Percentiles rank a stretch among this genome's conserved stretches.
Conservation (phyloP, 2,113 vertebrate species). For the Nerophis lumbriciformis region DNA sequence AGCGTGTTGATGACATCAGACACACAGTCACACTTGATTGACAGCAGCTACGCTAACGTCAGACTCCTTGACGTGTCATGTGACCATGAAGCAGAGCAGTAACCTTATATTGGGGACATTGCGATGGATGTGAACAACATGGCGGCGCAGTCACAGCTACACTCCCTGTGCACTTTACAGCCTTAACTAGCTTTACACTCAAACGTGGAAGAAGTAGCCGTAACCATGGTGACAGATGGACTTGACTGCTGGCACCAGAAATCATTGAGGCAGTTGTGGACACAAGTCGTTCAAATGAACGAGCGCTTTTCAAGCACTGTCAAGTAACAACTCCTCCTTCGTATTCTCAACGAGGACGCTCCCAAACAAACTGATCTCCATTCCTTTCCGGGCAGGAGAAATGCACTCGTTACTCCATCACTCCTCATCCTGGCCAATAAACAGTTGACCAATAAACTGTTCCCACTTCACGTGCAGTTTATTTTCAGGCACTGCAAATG, state of each 20-base stretch:
- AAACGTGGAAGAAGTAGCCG: slow-evolving; percentile 7
- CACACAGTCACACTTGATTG: too few species aligned
- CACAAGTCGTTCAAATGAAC: neutral
- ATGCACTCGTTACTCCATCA: neutral
- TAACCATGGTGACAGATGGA: slow-evolving; percentile 34
- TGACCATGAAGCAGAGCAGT: neutral
- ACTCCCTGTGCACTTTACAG: slow-evolving; percentile 10
- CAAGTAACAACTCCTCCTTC: neutral
- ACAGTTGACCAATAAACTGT: neutral
- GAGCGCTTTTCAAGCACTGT: neutral
- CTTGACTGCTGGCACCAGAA: neutral
- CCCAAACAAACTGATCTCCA: slow-evolving; percentile 36
- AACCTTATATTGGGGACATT: slow-evolving; percentile 4
- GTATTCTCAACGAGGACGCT: slow-evolving; percentile 7
- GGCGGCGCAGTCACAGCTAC: too few species aligned
- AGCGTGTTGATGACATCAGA: too few species aligned
- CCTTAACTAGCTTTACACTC: slow-evolving; percentile 29
- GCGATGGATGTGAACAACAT: too few species aligned
- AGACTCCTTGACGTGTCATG: neutral
- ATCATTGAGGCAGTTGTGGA: slow-evolving; percentile 5
- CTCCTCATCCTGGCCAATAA: slow-evolving; percentile 1
- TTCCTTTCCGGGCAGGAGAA: neutral
- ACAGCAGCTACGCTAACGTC: neutral
- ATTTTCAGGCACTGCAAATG: slow-evolving; percentile 2
- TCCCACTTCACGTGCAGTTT: slow-evolving; percentile 13